phyloP scores from a whole-genome alignment of 2,797 vertebrate genomes.

The Anisognathus igniventris region DNA sequence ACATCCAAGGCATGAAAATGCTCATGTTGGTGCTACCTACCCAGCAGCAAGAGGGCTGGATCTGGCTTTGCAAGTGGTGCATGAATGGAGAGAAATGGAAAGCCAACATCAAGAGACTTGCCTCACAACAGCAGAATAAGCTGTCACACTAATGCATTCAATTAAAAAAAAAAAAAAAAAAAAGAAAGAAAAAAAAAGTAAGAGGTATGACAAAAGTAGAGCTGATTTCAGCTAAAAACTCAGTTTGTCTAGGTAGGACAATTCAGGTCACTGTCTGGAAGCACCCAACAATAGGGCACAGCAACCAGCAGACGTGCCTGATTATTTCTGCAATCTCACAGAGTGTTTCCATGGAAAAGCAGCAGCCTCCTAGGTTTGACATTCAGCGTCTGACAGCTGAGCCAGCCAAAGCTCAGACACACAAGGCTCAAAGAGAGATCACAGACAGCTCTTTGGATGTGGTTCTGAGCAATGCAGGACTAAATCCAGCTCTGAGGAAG shows the following conservation, averaged over 20 bases:
- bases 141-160: not conserved
- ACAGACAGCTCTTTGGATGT: not conserved
- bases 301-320: not conserved
- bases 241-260: not conserved
- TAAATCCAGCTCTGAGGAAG: not conserved
- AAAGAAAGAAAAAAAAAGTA: not conserved
- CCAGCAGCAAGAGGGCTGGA: not conserved
- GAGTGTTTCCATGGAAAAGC: conserved; percentile 61
- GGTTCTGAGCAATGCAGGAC: not conserved
- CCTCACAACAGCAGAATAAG: not conserved
- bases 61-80: not conserved
- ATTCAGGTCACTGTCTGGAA: not conserved
- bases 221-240: not conserved
- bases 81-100: not conserved
- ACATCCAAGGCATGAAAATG: not conserved
- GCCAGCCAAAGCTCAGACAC: not conserved
- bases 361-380: conserved; percentile 16
- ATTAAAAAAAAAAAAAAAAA: not conserved
- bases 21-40: not conserved
- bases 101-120: not conserved
- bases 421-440: not conserved
- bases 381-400: conserved; percentile 13
- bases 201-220: not conserved
- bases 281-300: conserved; percentile 7
- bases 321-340: conserved; percentile 20